Conservation (phyloP, 2,888 invertebrate genomes). For the Drosophila tripunctata region DNA sequence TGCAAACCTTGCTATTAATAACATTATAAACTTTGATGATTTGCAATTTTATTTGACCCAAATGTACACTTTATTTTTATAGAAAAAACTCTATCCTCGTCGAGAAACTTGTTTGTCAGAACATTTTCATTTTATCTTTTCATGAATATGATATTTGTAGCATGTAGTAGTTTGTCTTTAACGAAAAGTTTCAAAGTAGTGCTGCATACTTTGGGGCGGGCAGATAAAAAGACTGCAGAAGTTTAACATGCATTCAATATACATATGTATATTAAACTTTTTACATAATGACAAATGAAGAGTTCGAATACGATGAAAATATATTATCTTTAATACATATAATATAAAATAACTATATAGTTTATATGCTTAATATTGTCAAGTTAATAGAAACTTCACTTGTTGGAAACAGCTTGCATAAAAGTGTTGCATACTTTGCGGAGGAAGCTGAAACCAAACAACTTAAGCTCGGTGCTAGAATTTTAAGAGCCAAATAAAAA, state of each 20-base stretch:
- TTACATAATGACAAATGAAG: too few relatives aligned
- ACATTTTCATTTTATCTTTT: not conserved
- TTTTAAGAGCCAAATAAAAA: too few relatives aligned
- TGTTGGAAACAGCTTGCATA: not conserved
- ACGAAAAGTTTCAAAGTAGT: not conserved
- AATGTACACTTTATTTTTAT: slow-evolving; percentile 8
- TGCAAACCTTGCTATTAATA: not conserved
- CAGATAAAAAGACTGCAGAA: not conserved
- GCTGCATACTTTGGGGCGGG: not conserved
- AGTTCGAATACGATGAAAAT: too few relatives aligned
- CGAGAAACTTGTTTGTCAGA: not conserved
- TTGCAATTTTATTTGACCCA: slow-evolving; percentile 8
- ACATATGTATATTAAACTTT: too few relatives aligned
- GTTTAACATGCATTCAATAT: not conserved
- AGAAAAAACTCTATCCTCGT: slow-evolving; percentile 2
- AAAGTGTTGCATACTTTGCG: not conserved
- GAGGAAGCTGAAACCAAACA: not conserved
- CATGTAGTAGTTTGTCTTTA: not conserved
- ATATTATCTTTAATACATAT: too few relatives aligned
- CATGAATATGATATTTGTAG: not conserved
- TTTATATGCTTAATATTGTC: too few relatives aligned
- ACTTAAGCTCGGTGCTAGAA: too few relatives aligned
- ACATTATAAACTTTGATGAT: slow-evolving; percentile 8
- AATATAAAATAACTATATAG: too few relatives aligned
- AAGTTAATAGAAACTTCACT: not conserved